Conservation (phyloP, 1,140 invertebrate genomes). For the Atta texana region DNA sequence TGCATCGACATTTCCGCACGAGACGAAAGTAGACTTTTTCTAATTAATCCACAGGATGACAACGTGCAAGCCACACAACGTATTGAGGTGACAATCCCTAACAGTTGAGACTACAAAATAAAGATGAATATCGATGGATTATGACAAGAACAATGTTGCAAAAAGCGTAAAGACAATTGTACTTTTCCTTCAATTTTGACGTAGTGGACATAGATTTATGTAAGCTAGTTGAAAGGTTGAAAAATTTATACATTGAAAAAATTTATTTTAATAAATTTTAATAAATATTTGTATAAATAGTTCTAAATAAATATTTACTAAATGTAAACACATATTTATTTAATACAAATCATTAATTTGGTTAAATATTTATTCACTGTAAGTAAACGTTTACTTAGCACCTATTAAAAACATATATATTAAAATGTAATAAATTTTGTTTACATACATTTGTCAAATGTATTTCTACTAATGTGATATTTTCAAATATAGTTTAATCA, state of each 20-base stretch:
- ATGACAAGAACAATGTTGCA: not conserved
- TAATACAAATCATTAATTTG: too few species aligned
- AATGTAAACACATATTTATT: too few species aligned
- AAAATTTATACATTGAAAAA: too few species aligned
- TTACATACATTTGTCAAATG: not conserved
- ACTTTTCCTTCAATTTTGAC: not conserved
- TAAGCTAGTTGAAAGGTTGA: not conserved
- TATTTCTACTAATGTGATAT: not conserved
- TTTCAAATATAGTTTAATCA: not conserved
- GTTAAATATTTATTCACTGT: too few species aligned
- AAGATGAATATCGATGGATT: slow-evolving; percentile 14
- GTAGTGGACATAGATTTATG: not conserved
- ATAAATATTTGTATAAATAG: too few species aligned
- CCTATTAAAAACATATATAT: too few species aligned
- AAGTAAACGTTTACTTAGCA: too few species aligned
- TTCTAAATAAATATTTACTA: too few species aligned
- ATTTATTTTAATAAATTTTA: too few species aligned
- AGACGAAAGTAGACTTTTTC: slow-evolving; percentile 63
- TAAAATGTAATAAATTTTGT: too few species aligned
- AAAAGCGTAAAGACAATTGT: not conserved
- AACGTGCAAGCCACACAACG: not conserved
- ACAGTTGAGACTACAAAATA: slow-evolving; percentile 39
- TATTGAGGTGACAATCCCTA: slow-evolving; percentile 42
- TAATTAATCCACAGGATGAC: slow-evolving; percentile 60
- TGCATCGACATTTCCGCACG: slow-evolving; percentile 23